Evolutionary conservation across 2,113 vertebrate species (phyloP).

Genomic region (Gulo gulo): DNA sequence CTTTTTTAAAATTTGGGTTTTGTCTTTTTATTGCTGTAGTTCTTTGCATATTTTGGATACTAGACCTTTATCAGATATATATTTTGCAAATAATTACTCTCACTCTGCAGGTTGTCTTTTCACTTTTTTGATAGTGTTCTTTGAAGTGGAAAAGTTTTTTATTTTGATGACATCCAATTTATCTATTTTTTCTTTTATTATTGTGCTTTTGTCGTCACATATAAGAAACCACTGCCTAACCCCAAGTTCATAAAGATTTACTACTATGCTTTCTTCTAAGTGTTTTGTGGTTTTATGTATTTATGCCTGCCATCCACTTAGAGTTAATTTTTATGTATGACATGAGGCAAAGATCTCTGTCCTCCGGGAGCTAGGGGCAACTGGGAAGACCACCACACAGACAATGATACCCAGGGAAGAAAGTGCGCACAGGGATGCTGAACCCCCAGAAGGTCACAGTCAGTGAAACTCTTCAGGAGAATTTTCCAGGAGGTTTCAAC

Average conservation of each 20-base stretch:
- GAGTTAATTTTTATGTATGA: background rate
- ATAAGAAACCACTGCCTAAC: background rate
- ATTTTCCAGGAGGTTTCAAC: background rate
- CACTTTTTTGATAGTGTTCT: background rate
- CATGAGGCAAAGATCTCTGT: background rate
- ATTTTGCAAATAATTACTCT: background rate
- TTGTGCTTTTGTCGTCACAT: background rate
- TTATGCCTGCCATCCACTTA: background rate
- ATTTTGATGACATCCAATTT: background rate
- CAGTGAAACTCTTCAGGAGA: background rate
- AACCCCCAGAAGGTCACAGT: background rate
- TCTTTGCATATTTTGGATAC: background rate
- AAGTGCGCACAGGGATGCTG: background rate
- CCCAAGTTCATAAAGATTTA: background rate
- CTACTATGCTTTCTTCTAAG: background rate
- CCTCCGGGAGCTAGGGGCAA: too few species aligned
- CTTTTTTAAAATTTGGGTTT: too few species aligned
- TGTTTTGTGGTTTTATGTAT: background rate
- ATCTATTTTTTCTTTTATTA: background rate
- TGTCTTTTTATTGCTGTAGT: too few species aligned
- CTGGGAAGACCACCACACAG: background rate
- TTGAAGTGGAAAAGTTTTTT: background rate
- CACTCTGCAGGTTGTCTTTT: background rate
- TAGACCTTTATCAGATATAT: background rate
- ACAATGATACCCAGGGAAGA: background rate